These are phyloP conservation scores for Xiphophorus maculatus DNA, from an alignment of 2,113 vertebrate genomes.

Conservation along the genomic window DNA sequence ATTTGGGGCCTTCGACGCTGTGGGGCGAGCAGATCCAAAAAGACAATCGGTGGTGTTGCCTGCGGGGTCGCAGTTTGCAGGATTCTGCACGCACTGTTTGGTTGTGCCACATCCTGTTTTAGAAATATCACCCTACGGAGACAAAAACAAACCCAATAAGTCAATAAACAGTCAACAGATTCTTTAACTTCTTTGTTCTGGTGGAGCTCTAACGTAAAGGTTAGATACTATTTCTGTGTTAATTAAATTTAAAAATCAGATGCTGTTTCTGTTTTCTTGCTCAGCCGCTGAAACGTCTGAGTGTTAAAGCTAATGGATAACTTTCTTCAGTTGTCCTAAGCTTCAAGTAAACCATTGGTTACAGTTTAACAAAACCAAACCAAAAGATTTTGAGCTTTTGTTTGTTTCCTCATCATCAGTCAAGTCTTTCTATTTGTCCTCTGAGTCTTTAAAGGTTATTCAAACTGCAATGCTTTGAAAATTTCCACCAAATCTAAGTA, in stretches of 20 bases:
- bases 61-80: slow-evolving; percentile 20
- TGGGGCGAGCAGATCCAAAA: slow-evolving; percentile 18
- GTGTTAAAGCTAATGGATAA: neutral
- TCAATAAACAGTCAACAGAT: neutral
- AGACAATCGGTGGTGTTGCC: slow-evolving; percentile 9
- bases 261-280: neutral
- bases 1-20: fast-evolving
- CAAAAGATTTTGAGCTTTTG: neutral
- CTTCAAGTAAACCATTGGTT: neutral
- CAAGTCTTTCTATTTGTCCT: neutral
- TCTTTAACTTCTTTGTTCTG: neutral
- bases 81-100: slow-evolving; percentile 39
- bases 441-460: no score
- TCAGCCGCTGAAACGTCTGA: neutral
- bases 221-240: neutral
- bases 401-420: neutral
- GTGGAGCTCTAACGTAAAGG: neutral
- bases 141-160: neutral
- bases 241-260: neutral
- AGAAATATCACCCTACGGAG: slow-evolving; percentile 50
- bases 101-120: neutral
- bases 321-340: neutral
- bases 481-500: neutral
- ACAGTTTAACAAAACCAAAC: neutral
- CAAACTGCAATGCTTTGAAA: neutral